Base-by-base conservation (phyloP, 2,888 invertebrate genomes). In the Atrina japonica region DNA sequence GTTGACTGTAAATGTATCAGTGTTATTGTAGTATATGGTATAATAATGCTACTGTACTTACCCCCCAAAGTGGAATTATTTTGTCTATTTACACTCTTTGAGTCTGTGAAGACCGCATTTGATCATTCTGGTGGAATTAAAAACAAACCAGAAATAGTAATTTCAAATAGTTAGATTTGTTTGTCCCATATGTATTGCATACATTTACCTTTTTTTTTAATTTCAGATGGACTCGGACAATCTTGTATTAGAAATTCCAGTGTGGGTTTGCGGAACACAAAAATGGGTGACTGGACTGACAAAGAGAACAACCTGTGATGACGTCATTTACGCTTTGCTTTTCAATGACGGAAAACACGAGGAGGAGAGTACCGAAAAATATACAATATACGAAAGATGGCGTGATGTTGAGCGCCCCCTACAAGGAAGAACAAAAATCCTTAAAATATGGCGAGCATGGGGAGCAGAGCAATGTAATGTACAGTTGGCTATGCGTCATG, bases 401-500 rank as follows among this genome's bases (percentile, higher is more conserved):
- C 95, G 91, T 70, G 90, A 84, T 73, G 87, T 90, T 47, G 89
- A 90, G 78, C 93, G 94, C 82, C 94, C 93, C 60, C 91, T 95
- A 77, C 94, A 93, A 67, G 93, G 94, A 35, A 93, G 94, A 82
- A 94, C 94, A 58, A 93, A 94, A 68, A 94, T 96, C 75, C 91
- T 95, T 68, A 95, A 95, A 85, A 94, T 96, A 60, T 93, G 95
- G 92, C 94, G 94, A 73, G 94, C 95, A 29, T 96, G 96, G 96
- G 95, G 95, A 67, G 93, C 93, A 82, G 93, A 94, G 70, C 92
- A 93, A 90, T 91, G 92, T 85, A 94, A 94, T 89, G 94, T 91
- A 0, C 84, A 86, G 56, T 82, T 91, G 64, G 76, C 82, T n/a
- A 82, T 91, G 75, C 82, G 87, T 29, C 81, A 83, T 50, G 77